Percentiles rank a stretch among this genome's conserved stretches.
These are phyloP conservation scores for Galerucella pusilla DNA, from an alignment of 2,888 invertebrate species.

Conservation along the genomic window DNA sequence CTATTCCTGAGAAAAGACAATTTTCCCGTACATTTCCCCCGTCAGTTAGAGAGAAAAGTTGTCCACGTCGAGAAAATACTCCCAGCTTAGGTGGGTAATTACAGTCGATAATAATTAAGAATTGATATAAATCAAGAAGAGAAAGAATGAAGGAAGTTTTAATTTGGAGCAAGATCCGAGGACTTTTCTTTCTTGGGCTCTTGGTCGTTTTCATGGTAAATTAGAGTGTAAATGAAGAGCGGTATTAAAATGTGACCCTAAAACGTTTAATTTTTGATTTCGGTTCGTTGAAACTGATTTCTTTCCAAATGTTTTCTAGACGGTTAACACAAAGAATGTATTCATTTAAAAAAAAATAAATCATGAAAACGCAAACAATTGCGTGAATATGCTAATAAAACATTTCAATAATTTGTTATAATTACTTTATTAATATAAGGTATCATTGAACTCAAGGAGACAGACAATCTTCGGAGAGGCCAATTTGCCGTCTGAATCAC, in stretches of 20 bases:
- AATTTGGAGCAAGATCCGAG: constrained; percentile 52
- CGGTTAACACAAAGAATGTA: constrained; percentile 2
- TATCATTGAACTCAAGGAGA: too few species aligned
- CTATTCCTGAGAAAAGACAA: constrained; percentile 62
- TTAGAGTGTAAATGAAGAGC: constrained; percentile 54
- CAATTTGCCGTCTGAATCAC: too few species aligned
- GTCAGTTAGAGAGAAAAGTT: constrained; percentile 58
- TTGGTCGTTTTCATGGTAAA: constrained; percentile 49
- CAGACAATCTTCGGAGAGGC: too few species aligned
- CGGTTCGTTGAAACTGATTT: constrained; percentile 27
- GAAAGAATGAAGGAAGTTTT: constrained; percentile 62
- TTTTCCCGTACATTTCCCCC: constrained; percentile 67
- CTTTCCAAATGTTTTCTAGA: neutral
- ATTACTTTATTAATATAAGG: too few species aligned
- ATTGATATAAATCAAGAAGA: constrained; percentile 62
- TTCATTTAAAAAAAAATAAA: too few species aligned
- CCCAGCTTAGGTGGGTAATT: constrained; percentile 63
- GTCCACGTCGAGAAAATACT: constrained; percentile 58
- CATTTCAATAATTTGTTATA: too few species aligned
- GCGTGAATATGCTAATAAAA: too few species aligned
- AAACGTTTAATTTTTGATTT: constrained; percentile 40
- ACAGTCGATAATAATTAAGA: constrained; percentile 65
- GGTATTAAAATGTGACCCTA: constrained; percentile 50
- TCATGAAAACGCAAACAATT: too few species aligned
- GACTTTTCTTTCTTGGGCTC: constrained; percentile 24